A percentile compares a stretch with the other conserved stretches of the same genome.
phyloP scores from a whole-genome alignment of 1,140 invertebrate species.

The Liolophura sinensis region DNA sequence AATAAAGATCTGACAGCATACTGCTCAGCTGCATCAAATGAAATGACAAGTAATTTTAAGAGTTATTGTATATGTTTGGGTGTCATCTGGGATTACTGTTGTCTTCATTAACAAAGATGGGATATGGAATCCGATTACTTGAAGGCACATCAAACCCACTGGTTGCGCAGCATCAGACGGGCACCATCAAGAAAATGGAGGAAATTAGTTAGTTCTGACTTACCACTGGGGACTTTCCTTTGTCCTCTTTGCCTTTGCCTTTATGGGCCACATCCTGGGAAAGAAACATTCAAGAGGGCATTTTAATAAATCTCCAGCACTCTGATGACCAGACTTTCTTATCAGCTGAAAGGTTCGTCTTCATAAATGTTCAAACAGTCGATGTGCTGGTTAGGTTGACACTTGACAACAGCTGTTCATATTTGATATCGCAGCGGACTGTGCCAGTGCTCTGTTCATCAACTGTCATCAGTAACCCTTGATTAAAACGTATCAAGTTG shows the following conservation, averaged over 20 bases:
- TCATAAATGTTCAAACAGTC: neutral
- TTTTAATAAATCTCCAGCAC: neutral
- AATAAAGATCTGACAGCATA: no score
- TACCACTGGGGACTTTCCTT: conserved; percentile 44
- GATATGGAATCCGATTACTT: no score
- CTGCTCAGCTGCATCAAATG: no score
- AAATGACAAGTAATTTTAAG: no score
- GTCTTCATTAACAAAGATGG: no score
- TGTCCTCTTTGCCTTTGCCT: conserved; percentile 42
- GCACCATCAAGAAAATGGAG: neutral
- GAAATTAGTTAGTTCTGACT: neutral
- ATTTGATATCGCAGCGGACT: neutral
- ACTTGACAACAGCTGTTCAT: neutral
- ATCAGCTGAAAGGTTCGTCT: neutral
- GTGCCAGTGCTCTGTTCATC: neutral
- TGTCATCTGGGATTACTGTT: no score
- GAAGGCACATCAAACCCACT: neutral
- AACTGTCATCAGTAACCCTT: neutral
- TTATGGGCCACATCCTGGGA: conserved; percentile 43
- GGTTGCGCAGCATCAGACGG: neutral
- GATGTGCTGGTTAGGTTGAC: neutral
- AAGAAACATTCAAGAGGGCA: conserved; percentile 1
- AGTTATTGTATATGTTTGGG: no score
- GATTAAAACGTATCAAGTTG: no score
- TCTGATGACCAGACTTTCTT: neutral